Evolutionary conservation across 2,113 vertebrate species (phyloP).

Genomic region (Rhinolophus ferrumequinum): DNA sequence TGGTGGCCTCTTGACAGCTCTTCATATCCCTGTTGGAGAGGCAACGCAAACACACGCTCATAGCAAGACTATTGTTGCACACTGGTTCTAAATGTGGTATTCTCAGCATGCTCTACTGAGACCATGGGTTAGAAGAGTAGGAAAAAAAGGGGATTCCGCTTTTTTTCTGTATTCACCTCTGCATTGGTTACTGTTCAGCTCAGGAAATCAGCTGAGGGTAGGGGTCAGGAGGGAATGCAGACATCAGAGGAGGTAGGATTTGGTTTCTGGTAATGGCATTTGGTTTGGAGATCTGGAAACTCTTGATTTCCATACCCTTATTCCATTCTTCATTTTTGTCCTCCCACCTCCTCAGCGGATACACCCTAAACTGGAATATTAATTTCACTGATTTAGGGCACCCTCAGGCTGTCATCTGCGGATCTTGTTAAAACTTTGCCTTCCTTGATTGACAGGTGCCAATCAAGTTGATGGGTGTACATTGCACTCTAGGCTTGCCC

Average conservation of each 20-base stretch:
- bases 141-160: neutral
- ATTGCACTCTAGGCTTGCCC: slow-evolving; percentile 3
- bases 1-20: neutral
- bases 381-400: slow-evolving; percentile 26
- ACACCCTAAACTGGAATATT: neutral
- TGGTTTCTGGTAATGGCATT: neutral
- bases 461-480: neutral
- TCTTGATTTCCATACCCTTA: neutral
- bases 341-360: neutral
- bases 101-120: neutral
- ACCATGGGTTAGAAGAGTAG: neutral
- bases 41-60: neutral
- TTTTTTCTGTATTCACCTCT: neutral
- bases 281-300: neutral
- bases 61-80: neutral
- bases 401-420: neutral
- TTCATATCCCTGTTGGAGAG: neutral
- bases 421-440: neutral
- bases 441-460: slow-evolving; percentile 51
- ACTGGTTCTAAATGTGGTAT: neutral
- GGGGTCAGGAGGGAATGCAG: neutral
- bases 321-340: neutral
- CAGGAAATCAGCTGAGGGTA: neutral
- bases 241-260: neutral
- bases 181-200: neutral